Evolutionary conservation across 2,888 invertebrate genomes (phyloP).

Genomic region (Drosophila anomalata): DNA sequence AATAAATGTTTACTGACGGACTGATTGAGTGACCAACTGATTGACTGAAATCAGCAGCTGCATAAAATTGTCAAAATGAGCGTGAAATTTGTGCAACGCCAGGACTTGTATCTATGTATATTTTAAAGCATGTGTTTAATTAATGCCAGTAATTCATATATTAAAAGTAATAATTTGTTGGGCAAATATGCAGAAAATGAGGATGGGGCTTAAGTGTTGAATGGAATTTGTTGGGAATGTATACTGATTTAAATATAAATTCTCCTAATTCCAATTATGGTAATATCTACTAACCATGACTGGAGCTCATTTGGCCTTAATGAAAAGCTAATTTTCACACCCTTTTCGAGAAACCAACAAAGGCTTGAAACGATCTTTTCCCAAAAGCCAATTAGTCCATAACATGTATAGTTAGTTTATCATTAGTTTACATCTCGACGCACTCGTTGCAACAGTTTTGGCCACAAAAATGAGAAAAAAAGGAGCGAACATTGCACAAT

Average conservation of each 20-base stretch:
- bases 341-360: conserved; percentile 30
- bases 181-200: conserved; percentile 17
- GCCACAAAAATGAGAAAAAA: conserved; percentile 24
- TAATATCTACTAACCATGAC: neutral
- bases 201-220: neutral
- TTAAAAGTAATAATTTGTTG: conserved; percentile 35
- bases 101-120: conserved; percentile 23
- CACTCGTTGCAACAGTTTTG: conserved; percentile 67
- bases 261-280: neutral
- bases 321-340: conserved; percentile 42
- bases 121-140: conserved; percentile 34
- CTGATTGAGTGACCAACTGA: conserved; percentile 44
- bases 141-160: conserved; percentile 37
- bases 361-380: conserved; percentile 42
- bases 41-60: conserved; percentile 39
- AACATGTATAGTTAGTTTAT: conserved; percentile 56
- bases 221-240: neutral
- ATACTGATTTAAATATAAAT: neutral
- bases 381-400: conserved; percentile 64
- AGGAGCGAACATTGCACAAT: conserved; percentile 38
- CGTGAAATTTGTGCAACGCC: conserved; percentile 38
- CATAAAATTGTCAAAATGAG: conserved; percentile 43
- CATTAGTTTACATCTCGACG: conserved; percentile 72
- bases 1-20: conserved; percentile 50
- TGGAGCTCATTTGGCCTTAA: neutral